phyloP scores from a whole-genome alignment of 2,888 invertebrate genomes.

The Mylabris sibirica region DNA sequence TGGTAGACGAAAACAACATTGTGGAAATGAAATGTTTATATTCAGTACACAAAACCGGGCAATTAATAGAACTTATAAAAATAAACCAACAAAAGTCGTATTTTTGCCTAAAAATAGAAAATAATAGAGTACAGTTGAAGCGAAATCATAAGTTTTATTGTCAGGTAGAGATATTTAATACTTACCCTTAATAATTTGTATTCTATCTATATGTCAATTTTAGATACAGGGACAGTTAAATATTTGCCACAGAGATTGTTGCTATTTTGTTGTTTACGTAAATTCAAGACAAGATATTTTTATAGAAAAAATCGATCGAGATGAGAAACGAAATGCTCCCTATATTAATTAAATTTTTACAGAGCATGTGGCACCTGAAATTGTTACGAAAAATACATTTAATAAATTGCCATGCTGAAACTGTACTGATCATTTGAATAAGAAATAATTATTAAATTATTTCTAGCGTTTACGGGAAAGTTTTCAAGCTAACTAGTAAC shows the following conservation, averaged over 20 bases:
- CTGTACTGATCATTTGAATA: too few relatives aligned
- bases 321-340: not conserved
- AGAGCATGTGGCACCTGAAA: too few relatives aligned
- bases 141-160: slow-evolving; percentile 13
- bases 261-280: slow-evolving; percentile 12
- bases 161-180: slow-evolving; percentile 1
- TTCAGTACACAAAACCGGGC: not conserved
- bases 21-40: slow-evolving; percentile 23
- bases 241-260: slow-evolving; percentile 7
- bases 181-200: too few relatives aligned
- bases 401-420: too few relatives aligned
- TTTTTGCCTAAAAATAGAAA: slow-evolving; percentile 16
- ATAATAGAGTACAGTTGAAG: not conserved
- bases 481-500: too few relatives aligned
- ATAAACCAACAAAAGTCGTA: not conserved
- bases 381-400: too few relatives aligned
- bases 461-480: too few relatives aligned
- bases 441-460: too few relatives aligned
- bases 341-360: too few relatives aligned
- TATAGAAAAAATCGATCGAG: not conserved
- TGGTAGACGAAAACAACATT: not conserved
- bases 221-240: slow-evolving; percentile 19
- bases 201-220: too few relatives aligned
- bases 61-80: not conserved
- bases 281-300: not conserved